A percentile compares a stretch with the other conserved stretches of the same genome.
Conservation (phyloP, 2,888 invertebrate genomes). For the Synergus gifuensis region DNA sequence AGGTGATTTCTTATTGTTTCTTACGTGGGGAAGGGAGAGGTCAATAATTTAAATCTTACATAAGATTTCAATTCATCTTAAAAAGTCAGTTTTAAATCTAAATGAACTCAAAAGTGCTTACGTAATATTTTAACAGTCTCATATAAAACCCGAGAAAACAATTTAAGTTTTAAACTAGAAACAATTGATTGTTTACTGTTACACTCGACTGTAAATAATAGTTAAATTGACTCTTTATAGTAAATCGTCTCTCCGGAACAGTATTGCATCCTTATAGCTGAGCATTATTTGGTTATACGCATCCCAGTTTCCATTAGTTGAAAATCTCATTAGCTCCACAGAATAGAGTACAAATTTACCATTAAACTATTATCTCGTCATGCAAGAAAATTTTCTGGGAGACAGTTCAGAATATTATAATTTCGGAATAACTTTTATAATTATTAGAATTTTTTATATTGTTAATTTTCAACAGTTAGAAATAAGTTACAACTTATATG, state of each 20-base stretch:
- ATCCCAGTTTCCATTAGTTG: slow-evolving; percentile 24
- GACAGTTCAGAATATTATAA: neutral
- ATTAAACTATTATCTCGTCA: slow-evolving; percentile 2
- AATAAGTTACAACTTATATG: too few species aligned
- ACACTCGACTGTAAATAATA: neutral
- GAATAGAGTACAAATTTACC: neutral
- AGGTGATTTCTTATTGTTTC: too few species aligned
- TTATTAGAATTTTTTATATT: too few species aligned
- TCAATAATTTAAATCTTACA: too few species aligned
- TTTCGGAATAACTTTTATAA: too few species aligned
- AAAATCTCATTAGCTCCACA: slow-evolving; percentile 12
- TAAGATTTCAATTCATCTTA: too few species aligned
- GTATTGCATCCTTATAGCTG: neutral
- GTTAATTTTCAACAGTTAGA: too few species aligned
- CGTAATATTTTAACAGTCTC: too few species aligned
- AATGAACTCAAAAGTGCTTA: too few species aligned
- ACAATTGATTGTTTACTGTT: neutral
- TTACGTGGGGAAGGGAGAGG: too few species aligned
- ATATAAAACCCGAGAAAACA: too few species aligned
- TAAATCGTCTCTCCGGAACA: neutral
- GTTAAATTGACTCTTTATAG: neutral
- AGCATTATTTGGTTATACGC: slow-evolving; percentile 4
- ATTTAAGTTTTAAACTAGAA: neutral
- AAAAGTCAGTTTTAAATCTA: too few species aligned
- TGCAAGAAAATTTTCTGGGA: neutral